A percentile compares a stretch with the other conserved stretches of the same genome.
phyloP scores from a whole-genome alignment of 1,140 invertebrate genomes.

The Drosophila repleta region DNA sequence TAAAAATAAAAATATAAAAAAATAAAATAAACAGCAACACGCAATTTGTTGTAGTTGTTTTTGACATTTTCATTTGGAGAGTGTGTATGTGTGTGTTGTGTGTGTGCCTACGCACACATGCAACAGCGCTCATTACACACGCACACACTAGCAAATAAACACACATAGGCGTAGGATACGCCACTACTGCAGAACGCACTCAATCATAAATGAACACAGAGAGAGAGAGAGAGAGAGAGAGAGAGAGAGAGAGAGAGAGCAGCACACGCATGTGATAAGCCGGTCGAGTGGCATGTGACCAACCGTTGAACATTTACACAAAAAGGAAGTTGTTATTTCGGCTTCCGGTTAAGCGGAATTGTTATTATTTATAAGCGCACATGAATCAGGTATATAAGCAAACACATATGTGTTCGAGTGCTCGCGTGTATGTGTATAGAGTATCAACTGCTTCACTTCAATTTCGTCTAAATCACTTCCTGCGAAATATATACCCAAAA shows the following conservation, averaged over 20 bases:
- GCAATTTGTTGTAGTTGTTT: slow-evolving; percentile 41
- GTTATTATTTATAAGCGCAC: slow-evolving; percentile 73
- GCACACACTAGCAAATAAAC: neutral
- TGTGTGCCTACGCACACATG: slow-evolving; percentile 24
- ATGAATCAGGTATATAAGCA: slow-evolving; percentile 12
- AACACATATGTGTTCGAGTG: neutral
- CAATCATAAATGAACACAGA: slow-evolving; percentile 72
- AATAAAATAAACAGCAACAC: slow-evolving; percentile 20
- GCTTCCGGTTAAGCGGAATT: slow-evolving; percentile 76
- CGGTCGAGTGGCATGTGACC: slow-evolving; percentile 66
- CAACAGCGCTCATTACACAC: slow-evolving; percentile 31
- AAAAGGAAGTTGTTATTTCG: slow-evolving; percentile 80
- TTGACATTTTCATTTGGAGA: slow-evolving; percentile 37
- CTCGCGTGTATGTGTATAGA: neutral
- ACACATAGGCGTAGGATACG: slow-evolving; percentile 9
- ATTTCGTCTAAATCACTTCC: slow-evolving; percentile 26
- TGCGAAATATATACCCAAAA: slow-evolving; percentile 9
- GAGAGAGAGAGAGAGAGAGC: too few relatives aligned
- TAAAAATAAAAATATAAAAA: neutral
- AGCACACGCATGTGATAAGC: slow-evolving; percentile 24
- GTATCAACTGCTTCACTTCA: slow-evolving; percentile 17
- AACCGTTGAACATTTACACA: slow-evolving; percentile 71
- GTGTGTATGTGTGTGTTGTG: neutral
- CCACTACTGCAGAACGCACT: slow-evolving; percentile 55
- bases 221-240: too few relatives aligned